phyloP scores from a whole-genome alignment of 2,113 vertebrate species.

The Notothenia rossii region DNA sequence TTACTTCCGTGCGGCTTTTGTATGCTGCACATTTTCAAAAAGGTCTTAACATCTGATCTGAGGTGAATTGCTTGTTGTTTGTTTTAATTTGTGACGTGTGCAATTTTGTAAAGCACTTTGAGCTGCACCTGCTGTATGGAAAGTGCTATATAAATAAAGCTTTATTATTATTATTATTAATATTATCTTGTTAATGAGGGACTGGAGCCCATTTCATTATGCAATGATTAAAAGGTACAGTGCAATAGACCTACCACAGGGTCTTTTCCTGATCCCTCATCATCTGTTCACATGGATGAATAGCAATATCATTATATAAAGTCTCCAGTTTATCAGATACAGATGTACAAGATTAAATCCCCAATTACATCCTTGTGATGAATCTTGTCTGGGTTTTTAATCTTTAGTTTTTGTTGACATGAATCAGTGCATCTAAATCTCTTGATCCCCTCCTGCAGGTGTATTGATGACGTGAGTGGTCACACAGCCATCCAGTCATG shows the following conservation, averaged over 20 bases:
- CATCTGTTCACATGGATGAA: not conserved
- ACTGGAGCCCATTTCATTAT: not conserved
- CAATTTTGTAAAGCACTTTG: too few species aligned
- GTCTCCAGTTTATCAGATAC: not conserved
- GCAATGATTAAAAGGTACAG: not conserved
- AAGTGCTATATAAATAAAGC: too few species aligned
- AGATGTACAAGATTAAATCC: not conserved
- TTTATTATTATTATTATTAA: too few species aligned
- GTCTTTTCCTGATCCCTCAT: not conserved
- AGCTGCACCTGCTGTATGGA: too few species aligned
- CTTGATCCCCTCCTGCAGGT: constrained; percentile 53
- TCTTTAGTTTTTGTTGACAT: not conserved
- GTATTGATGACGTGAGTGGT: constrained; percentile 75
- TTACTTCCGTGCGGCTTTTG: too few species aligned
- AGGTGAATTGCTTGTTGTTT: too few species aligned
- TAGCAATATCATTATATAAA: not conserved
- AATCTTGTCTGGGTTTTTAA: not conserved
- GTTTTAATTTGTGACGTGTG: too few species aligned
- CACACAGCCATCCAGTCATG: constrained; percentile 72
- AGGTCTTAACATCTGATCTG: too few species aligned
- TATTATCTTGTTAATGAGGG: not conserved
- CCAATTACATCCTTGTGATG: not conserved
- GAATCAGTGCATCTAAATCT: constrained; percentile 6
- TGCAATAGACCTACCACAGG: not conserved
- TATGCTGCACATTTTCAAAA: too few species aligned